Conservation (phyloP, 2,797 vertebrate species). For the Gephyroberyx darwinii region DNA sequence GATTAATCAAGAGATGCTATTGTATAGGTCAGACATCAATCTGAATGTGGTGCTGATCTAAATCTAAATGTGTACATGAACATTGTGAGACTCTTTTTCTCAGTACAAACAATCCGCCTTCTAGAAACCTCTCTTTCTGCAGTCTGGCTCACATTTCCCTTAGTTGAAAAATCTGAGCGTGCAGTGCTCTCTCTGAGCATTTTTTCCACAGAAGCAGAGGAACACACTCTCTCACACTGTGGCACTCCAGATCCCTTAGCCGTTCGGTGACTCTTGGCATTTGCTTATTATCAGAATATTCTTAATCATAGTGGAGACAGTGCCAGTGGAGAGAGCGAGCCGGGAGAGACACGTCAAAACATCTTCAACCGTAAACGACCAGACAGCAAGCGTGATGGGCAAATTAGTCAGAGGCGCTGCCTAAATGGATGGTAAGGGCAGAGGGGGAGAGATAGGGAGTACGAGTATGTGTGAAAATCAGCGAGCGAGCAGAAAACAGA, state of each 20-base stretch:
- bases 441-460: constrained; percentile 65
- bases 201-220: constrained; percentile 68
- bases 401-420: constrained; percentile 82
- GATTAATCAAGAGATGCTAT: constrained; percentile 50
- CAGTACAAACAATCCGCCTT: constrained; percentile 65
- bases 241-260: constrained; percentile 69
- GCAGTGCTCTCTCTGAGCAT: constrained; percentile 69
- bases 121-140: constrained; percentile 65
- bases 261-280: constrained; percentile 77
- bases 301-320: constrained; percentile 81
- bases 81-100: constrained; percentile 63
- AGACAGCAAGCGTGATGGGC: constrained; percentile 82
- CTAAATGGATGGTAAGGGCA: constrained; percentile 80
- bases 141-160: constrained; percentile 74
- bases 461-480: constrained; percentile 66
- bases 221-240: constrained; percentile 67
- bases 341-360: constrained; percentile 82
- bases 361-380: constrained; percentile 83
- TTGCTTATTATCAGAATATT: constrained; percentile 82
- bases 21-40: constrained; percentile 41
- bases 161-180: constrained; percentile 73
- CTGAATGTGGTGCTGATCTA: constrained; percentile 30
- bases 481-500: constrained; percentile 69
- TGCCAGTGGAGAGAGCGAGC: constrained; percentile 78
- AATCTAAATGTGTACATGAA: constrained; percentile 46